Conservation (phyloP, 2,113 vertebrate species). For the Cnemophilus loriae region DNA sequence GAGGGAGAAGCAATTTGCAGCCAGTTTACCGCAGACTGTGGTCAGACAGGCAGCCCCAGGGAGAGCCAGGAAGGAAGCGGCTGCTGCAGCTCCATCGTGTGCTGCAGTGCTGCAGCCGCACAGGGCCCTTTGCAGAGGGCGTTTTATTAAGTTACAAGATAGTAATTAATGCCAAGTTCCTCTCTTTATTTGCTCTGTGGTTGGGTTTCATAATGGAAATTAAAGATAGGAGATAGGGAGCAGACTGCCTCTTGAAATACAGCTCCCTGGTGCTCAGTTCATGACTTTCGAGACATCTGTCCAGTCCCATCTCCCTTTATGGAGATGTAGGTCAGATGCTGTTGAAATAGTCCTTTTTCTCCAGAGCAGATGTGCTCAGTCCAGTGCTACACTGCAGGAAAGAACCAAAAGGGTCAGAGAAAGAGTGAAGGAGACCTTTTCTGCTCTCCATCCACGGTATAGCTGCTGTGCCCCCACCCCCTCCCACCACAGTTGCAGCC, state of each 20-base stretch:
- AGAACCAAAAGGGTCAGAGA: not conserved
- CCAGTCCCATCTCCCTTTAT: not conserved
- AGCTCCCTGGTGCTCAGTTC: not conserved
- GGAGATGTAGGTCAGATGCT: not conserved
- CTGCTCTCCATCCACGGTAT: fast-evolving
- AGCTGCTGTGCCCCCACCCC: not conserved
- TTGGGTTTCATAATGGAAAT: slow-evolving; percentile 33
- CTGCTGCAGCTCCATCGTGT: not conserved
- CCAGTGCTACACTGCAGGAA: not conserved
- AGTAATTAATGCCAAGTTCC: slow-evolving; percentile 47
- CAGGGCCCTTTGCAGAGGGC: not conserved
- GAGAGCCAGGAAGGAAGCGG: not conserved
- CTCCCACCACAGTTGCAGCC: not conserved
- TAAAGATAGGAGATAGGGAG: slow-evolving; percentile 11
- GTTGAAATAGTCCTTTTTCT: not conserved
- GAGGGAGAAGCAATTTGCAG: not conserved
- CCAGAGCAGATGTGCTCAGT: not conserved
- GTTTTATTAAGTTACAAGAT: slow-evolving; percentile 27
- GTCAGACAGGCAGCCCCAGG: not conserved
- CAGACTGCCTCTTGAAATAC: slow-evolving; percentile 19
- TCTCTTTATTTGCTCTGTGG: slow-evolving; percentile 38
- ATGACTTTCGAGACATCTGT: not conserved
- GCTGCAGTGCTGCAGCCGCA: not conserved
- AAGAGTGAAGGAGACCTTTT: not conserved
- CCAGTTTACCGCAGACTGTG: not conserved